Conservation (phyloP, 2,888 invertebrate genomes). For the Rambutsinella grinnellia region DNA sequence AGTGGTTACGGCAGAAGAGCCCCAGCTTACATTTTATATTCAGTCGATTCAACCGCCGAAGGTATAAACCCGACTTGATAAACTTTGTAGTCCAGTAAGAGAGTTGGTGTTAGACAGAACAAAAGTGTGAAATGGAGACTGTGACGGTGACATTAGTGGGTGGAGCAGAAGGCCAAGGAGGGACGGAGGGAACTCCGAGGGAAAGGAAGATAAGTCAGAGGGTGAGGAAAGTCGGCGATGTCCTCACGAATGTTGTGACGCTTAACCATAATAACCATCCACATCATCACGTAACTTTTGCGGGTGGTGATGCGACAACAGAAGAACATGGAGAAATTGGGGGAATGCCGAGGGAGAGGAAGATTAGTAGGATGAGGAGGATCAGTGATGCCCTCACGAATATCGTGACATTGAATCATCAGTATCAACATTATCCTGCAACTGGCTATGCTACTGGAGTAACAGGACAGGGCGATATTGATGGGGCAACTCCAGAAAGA, state of each 20-base stretch:
- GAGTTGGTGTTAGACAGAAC: not conserved
- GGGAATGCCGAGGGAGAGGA: constrained; percentile 30
- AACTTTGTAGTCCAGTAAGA: constrained; percentile 11
- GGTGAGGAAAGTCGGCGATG: not conserved
- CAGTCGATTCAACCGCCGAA: constrained; percentile 13
- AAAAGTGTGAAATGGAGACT: constrained; percentile 28
- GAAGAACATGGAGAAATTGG: constrained; percentile 27
- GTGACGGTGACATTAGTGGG: constrained; percentile 23
- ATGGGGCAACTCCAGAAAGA: constrained; percentile 30
- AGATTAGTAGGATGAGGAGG: constrained; percentile 28
- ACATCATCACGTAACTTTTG: not conserved
- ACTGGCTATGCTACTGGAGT: too few relatives aligned
- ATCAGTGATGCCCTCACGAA: constrained; percentile 36
- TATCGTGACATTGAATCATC: constrained; percentile 25
- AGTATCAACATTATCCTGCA: too few relatives aligned
- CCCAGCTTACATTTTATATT: constrained; percentile 30
- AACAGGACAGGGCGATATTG: constrained; percentile 28
- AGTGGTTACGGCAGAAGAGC: constrained; percentile 10
- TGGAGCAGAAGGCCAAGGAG: not conserved
- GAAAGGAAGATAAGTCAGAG: constrained; percentile 8
- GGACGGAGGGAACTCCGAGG: not conserved
- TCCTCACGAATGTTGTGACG: not conserved
- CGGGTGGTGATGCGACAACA: not conserved
- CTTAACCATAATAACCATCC: not conserved
- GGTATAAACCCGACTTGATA: not conserved